phyloP scores from a whole-genome alignment of 2,113 vertebrate species.

The Phyllostomus hastatus region DNA sequence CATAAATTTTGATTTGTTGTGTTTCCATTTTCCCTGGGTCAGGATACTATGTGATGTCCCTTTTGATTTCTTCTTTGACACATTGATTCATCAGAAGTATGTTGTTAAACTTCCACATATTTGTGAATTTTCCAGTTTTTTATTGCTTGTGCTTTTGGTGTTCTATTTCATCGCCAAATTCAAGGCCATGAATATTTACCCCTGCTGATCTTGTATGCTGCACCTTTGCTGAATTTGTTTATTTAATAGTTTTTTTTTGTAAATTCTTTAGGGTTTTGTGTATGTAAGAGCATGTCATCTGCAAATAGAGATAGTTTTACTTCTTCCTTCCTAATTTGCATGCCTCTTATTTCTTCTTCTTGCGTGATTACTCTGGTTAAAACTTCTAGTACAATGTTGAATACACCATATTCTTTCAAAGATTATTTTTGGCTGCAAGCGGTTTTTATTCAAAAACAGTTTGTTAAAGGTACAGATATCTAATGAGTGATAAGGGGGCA shows the following conservation, averaged over 20 bases:
- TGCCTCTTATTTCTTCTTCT: background rate
- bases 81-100: background rate
- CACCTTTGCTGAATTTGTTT: background rate
- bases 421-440: background rate
- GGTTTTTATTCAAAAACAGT: background rate
- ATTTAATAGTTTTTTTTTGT: background rate
- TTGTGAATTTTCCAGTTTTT: background rate
- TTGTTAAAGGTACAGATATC: background rate
- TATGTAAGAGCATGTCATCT: background rate
- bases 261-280: background rate
- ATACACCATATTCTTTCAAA: background rate
- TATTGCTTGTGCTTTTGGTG: background rate
- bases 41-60: background rate
- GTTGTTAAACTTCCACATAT: background rate
- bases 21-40: background rate
- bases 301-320: background rate
- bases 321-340: background rate
- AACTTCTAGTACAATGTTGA: background rate
- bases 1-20: background rate
- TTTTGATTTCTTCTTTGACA: background rate
- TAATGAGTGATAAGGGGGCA: background rate
- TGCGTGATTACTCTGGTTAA: background rate
- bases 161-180: background rate
- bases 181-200: background rate
- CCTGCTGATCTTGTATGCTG: background rate